Percentiles rank a stretch among this genome's conserved stretches.
Conservation (phyloP, 2,797 vertebrate species). For the Labeo calbasu region DNA sequence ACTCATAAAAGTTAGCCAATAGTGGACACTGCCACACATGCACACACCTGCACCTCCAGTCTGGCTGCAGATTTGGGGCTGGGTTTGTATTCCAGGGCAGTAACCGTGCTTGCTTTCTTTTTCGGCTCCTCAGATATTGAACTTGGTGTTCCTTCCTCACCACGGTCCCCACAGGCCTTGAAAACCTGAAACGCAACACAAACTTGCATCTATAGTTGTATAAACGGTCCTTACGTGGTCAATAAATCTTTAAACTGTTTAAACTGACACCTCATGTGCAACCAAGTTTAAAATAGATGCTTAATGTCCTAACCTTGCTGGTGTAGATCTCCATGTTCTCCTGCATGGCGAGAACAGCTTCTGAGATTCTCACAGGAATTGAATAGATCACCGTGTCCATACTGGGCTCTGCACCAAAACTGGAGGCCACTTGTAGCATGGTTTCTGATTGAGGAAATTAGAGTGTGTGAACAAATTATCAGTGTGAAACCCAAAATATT, state of each 20-base stretch:
- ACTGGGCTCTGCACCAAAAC: slow-evolving; percentile 82
- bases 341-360: slow-evolving; percentile 85
- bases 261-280: not conserved
- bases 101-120: slow-evolving; percentile 70
- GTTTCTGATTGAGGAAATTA: slow-evolving; percentile 77
- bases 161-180: slow-evolving; percentile 87
- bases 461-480: not conserved
- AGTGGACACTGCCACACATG: slow-evolving; percentile 66
- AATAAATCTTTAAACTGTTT: slow-evolving; percentile 3
- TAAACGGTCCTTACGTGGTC: not conserved
- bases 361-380: slow-evolving; percentile 85
- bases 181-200: slow-evolving; percentile 78
- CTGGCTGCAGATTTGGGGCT: slow-evolving; percentile 66
- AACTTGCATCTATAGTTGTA: not conserved
- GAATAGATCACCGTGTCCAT: slow-evolving; percentile 85
- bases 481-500: not conserved
- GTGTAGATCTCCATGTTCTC: slow-evolving; percentile 85
- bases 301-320: slow-evolving; percentile 80
- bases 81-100: slow-evolving; percentile 74
- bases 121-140: slow-evolving; percentile 76
- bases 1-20: slow-evolving; percentile 1
- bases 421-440: slow-evolving; percentile 87
- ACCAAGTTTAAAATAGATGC: slow-evolving; percentile 11
- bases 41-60: slow-evolving; percentile 82
- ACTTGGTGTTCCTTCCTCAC: slow-evolving; percentile 69